These are phyloP conservation scores for Bradynema listronoti DNA, from an alignment of 1,140 invertebrate species.

Conservation along the genomic window DNA sequence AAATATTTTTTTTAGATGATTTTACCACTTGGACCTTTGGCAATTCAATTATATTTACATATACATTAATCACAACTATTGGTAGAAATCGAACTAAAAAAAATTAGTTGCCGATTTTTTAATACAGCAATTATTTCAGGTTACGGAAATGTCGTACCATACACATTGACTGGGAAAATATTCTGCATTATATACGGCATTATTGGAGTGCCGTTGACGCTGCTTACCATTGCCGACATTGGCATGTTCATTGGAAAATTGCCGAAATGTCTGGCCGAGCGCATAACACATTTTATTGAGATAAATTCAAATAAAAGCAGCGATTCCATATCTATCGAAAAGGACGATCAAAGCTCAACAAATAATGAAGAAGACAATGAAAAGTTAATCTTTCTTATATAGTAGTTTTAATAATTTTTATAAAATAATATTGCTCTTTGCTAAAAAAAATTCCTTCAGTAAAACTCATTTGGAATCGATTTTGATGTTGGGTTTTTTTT, in stretches of 20 bases:
- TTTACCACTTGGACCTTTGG: conserved; percentile 5
- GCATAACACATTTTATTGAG: background rate
- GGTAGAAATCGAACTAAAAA: conserved; percentile 8
- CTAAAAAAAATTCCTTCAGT: background rate
- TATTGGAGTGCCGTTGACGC: conserved; percentile 28
- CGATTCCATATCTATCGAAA: background rate
- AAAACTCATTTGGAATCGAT: background rate
- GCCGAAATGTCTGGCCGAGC: conserved; percentile 22
- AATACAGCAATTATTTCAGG: conserved; percentile 9
- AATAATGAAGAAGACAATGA: background rate
- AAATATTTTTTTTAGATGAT: no score
- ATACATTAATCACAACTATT: conserved; percentile 34
- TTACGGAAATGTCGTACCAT: conserved; percentile 32
- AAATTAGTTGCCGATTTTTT: background rate
- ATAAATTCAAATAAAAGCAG: background rate
- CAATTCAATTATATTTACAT: conserved; percentile 27
- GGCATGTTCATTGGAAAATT: conserved; percentile 39
- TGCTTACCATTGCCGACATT: conserved; percentile 36
- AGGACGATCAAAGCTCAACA: background rate
- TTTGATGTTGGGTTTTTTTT: no score
- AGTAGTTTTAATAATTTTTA: background rate
- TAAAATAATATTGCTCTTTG: background rate
- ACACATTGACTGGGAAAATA: conserved; percentile 19
- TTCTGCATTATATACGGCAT: conserved; percentile 36
- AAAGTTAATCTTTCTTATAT: background rate